Percentiles rank a stretch among this genome's conserved stretches.
Evolutionary conservation across 2,113 vertebrate species (phyloP).

Genomic region (Mesitornis unicolor): DNA sequence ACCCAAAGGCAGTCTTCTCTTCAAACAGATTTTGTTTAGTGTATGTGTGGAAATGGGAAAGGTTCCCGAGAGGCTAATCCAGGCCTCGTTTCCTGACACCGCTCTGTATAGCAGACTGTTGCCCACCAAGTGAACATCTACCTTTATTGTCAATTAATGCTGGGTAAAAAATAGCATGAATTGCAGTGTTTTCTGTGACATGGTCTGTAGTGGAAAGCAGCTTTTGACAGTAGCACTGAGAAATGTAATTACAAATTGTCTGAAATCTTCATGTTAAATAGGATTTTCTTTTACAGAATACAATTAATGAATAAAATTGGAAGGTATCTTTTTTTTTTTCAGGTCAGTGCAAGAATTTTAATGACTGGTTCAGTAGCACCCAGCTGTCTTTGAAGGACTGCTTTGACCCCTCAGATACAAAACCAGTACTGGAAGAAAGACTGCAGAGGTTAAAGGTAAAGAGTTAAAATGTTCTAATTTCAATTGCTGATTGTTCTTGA

Average conservation of each 20-base stretch:
- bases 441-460: slow-evolving; percentile 83
- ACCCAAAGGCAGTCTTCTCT: background rate
- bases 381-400: slow-evolving; percentile 86
- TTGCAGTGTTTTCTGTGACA: background rate
- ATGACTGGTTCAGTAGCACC: slow-evolving; percentile 84
- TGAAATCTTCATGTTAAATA: background rate
- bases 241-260: background rate
- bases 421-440: slow-evolving; percentile 74
- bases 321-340: slow-evolving; percentile 12
- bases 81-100: background rate
- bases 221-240: background rate
- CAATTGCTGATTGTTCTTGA: background rate
- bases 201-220: background rate
- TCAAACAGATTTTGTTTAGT: too few species aligned
- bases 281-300: background rate
- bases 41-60: background rate
- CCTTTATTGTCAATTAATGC: background rate
- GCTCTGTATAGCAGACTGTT: background rate
- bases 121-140: background rate
- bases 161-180: background rate
- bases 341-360: slow-evolving; percentile 87
- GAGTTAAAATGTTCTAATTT: background rate
- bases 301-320: background rate
- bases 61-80: background rate
- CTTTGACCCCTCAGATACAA: slow-evolving; percentile 85